phyloP scores from a whole-genome alignment of 1,140 invertebrate genomes.

The Parasteatoda tepidariorum region DNA sequence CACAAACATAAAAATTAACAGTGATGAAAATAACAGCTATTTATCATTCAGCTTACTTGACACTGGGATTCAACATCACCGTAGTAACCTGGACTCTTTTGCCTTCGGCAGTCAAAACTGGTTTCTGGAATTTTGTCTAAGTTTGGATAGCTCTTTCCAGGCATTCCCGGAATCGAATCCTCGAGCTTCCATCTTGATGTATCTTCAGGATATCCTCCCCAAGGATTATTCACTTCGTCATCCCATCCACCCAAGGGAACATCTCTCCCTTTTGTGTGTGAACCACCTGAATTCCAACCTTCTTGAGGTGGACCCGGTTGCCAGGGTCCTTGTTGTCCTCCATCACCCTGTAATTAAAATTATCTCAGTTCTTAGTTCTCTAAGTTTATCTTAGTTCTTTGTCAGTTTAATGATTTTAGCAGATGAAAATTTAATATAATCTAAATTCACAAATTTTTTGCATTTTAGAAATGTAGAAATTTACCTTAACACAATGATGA shows the following conservation, averaged over 20 bases:
- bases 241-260: constrained; percentile 31
- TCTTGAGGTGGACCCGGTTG: constrained; percentile 3
- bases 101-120: constrained; percentile 67
- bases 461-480: too few relatives aligned
- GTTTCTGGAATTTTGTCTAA: constrained; percentile 68
- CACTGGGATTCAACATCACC: constrained; percentile 69
- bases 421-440: too few relatives aligned
- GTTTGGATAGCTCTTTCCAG: constrained; percentile 70
- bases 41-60: constrained; percentile 70
- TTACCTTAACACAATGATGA: too few relatives aligned
- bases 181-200: constrained; percentile 27
- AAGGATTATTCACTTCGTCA: constrained; percentile 10
- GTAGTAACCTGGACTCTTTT: constrained; percentile 70
- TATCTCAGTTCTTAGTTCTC: too few relatives aligned
- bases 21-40: too few relatives aligned
- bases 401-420: too few relatives aligned
- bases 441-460: too few relatives aligned
- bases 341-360: neutral
- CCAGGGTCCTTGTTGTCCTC: neutral
- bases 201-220: neutral
- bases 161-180: constrained; percentile 66
- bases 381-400: too few relatives aligned
- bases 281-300: neutral
- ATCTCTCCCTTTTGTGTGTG: neutral
- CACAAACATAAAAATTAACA: too few relatives aligned